phyloP scores from a whole-genome alignment of 2,888 invertebrate genomes.

The Amphipoea lucens region DNA sequence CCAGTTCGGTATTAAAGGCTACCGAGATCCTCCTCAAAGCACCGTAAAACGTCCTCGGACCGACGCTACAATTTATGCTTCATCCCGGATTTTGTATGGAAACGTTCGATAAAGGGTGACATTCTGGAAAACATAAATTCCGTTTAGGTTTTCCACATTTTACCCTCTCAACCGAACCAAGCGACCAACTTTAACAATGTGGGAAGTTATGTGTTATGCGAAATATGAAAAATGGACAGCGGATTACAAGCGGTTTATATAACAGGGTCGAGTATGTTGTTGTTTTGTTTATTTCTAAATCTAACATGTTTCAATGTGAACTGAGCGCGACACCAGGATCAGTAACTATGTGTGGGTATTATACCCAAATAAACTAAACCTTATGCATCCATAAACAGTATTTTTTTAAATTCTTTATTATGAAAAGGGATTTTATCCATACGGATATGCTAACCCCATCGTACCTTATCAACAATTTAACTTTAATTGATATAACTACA shows the following conservation, averaged over 20 bases:
- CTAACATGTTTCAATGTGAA: not conserved
- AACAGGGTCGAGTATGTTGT: constrained; percentile 17
- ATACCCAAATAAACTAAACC: not conserved
- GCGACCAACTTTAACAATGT: constrained; percentile 46
- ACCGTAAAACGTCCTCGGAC: constrained; percentile 75
- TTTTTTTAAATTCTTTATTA: not conserved
- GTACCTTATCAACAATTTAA: too few relatives aligned
- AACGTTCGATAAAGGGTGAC: constrained; percentile 74
- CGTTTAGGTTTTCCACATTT: constrained; percentile 67
- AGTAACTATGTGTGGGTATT: not conserved
- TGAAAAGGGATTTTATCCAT: too few relatives aligned
- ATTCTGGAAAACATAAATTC: constrained; percentile 73
- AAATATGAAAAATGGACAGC: constrained; percentile 53
- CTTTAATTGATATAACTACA: too few relatives aligned
- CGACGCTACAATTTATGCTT: constrained; percentile 77
- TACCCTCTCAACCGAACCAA: constrained; percentile 44
- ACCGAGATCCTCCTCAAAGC: constrained; percentile 70
- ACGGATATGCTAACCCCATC: too few relatives aligned
- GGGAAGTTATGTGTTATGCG: constrained; percentile 50
- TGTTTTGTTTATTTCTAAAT: not conserved
- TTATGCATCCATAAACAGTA: not conserved
- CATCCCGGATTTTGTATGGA: constrained; percentile 74
- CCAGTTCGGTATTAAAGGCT: constrained; percentile 58
- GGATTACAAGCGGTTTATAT: constrained; percentile 26
- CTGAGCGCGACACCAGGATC: not conserved